These are phyloP conservation scores for Gerris lacustris DNA, from an alignment of 2,888 invertebrate genomes.

Conservation along the genomic window DNA sequence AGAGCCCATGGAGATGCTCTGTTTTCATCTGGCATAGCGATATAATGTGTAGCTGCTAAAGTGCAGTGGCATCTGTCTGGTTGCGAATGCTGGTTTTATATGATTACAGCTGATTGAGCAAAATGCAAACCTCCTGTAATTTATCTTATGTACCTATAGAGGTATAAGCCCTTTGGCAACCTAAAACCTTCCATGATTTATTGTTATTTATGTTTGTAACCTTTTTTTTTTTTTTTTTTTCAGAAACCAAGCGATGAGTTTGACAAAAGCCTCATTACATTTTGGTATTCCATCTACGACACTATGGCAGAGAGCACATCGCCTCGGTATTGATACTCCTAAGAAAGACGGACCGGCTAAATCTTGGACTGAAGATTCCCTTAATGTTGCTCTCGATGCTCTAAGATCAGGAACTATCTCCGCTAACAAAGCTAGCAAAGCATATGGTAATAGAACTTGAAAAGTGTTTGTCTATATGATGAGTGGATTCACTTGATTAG, in stretches of 20 bases:
- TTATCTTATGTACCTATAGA: too few species aligned
- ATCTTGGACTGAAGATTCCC: slow-evolving; percentile 75
- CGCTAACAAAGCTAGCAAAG: slow-evolving; percentile 83
- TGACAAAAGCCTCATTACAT: slow-evolving; percentile 72
- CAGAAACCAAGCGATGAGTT: slow-evolving; percentile 72
- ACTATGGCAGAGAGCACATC: slow-evolving; percentile 79
- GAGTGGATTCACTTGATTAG: background rate
- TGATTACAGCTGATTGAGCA: too few species aligned
- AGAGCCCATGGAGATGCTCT: too few species aligned
- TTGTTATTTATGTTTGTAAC: too few species aligned
- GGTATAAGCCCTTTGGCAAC: too few species aligned
- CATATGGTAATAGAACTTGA: slow-evolving; percentile 48
- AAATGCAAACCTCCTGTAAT: too few species aligned
- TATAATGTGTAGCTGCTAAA: too few species aligned
- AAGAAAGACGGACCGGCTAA: slow-evolving; percentile 79
- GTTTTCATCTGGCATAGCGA: too few species aligned
- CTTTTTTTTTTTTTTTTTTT: background rate
- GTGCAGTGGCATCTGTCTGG: too few species aligned
- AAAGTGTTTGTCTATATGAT: slow-evolving; percentile 14
- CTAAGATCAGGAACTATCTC: slow-evolving; percentile 72
- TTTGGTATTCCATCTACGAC: slow-evolving; percentile 85
- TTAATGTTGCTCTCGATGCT: slow-evolving; percentile 70
- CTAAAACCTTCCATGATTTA: too few species aligned
- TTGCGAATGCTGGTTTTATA: too few species aligned
- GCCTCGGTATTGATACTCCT: slow-evolving; percentile 78